Percentiles rank a stretch among this genome's conserved stretches.
Evolutionary conservation across 2,888 invertebrate genomes (phyloP).

Genomic region (Calameuta idolon): DNA sequence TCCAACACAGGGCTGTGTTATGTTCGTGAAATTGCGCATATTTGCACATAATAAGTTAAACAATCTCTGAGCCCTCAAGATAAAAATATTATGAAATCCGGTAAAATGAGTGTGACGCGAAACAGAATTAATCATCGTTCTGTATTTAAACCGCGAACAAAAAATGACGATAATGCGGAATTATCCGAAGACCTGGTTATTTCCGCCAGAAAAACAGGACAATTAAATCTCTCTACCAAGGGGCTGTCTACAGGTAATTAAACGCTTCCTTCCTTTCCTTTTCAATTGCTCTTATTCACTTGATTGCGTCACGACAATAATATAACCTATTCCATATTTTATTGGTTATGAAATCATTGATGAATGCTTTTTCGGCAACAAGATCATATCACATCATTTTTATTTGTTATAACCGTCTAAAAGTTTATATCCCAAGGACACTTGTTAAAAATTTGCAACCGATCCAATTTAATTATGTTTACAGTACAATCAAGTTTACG

Average conservation of each 20-base stretch:
- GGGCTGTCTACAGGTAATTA: constrained; percentile 78
- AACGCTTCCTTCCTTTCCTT: constrained; percentile 20
- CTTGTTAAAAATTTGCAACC: neutral
- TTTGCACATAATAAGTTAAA: neutral
- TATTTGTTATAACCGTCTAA: neutral
- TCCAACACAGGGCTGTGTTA: neutral
- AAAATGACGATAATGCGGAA: constrained; percentile 77
- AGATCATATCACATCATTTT: neutral
- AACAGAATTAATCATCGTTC: constrained; percentile 55
- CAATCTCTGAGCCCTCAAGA: neutral
- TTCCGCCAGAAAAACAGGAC: constrained; percentile 83
- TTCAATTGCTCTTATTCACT: neutral
- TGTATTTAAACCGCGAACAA: constrained; percentile 80
- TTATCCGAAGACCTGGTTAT: constrained; percentile 80
- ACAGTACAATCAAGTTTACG: neutral
- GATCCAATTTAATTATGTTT: neutral
- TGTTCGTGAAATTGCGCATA: neutral
- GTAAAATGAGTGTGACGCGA: constrained; percentile 36
- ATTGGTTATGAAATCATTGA: neutral
- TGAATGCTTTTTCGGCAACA: neutral
- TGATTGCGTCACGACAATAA: constrained; percentile 2
- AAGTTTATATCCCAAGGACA: neutral
- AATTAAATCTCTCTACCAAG: constrained; percentile 81
- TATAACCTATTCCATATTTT: neutral
- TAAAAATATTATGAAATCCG: neutral